Evolutionary conservation across 2,888 invertebrate genomes (phyloP), one percentile per base, ranked within the genome.

Genomic region (Urechis unicinctus): DNA sequence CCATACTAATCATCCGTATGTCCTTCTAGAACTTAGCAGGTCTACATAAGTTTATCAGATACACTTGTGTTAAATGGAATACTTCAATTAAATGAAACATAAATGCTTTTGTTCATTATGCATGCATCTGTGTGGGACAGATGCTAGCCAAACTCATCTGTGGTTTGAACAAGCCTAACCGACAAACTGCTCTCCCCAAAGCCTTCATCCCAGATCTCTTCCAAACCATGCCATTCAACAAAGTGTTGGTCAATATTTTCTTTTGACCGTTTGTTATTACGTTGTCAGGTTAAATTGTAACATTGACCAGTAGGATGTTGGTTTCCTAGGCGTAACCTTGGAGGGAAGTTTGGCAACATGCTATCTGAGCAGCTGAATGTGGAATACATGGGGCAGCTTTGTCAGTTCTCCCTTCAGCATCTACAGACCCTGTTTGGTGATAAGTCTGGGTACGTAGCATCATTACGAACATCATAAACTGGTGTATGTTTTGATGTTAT

Each of bases 81-180:
- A n/a, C n/a, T n/a, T n/a, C n/a, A n/a, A n/a, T n/a, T n/a, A n/a
- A n/a, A n/a, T n/a, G n/a, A n/a, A n/a, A n/a, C n/a, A n/a, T n/a
- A n/a, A n/a, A n/a, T n/a, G n/a, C n/a, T n/a, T n/a, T n/a, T n/a
- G n/a, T n/a, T n/a, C n/a, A n/a, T n/a, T n/a, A n/a, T n/a, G n/a
- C n/a, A n/a, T n/a, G n/a, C n/a, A n/a, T n/a, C n/a, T n/a, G n/a
- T n/a, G n/a, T n/a, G n/a, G n/a, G n/a, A n/a, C 65, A 85, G 85
- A 89, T 93, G 69, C 79, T 97, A 62, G 91, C 95, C 0, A 97
- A 97, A 81, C 80, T 97, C 31, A 90, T 89, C 0, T 94, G 94
- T 79, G 93, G 95, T 1, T 82, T 95, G 70, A 77, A 82, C 65
- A 82, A 82, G 61, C 82, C 82, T 2, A 78, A 81, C 61, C 86